Base-by-base conservation (phyloP, 2,113 vertebrate species). In the Cygnus buccinator region DNA sequence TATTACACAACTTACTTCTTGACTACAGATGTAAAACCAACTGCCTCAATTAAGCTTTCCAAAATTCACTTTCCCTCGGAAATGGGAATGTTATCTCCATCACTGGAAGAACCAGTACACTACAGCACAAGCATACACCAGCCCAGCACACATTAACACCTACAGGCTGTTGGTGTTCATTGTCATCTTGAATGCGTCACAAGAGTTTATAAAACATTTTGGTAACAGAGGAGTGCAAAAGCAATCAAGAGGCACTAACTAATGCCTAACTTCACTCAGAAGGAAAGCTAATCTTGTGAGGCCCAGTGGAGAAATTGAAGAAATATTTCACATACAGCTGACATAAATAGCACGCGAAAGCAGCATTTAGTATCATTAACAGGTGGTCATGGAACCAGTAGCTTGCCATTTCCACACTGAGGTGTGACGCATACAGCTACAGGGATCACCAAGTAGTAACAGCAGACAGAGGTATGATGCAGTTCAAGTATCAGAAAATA, bases 321-420 rank as follows among this genome's bases (percentile, higher is more conserved):
- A 94, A 94, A 91, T 91, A 89, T 18, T 73, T 95, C 39, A 44
- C 87, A 82, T 84, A 68, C 31, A 95, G 61, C 58, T 84, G 91
- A 96, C 95, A 94, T 50, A 96, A 97, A 96, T 94, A 95, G 94
- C 94, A 74, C 1, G 10, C 12, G 28, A 84, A 89, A 95, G 75
- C 77, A 87, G 77, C 87, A 62, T 94, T 95, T 95, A 84, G 89
- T 87, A 70, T 87, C 84, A 44, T 68, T 87, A 93, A 94, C 94
- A 97, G 95, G 92, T 95, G 94, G 84, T 10, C 59, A 66, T 29
- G 72, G 84, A 96, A 91, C 6, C 11, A 57, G 72, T 7, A 71
- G 91, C 13, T 89, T 93, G 91, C 82, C 8, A 4, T 90, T 96
- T 94, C 78, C 93, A 93, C 43, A 9, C 16, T 2, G 55, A 94